Base-by-base conservation (phyloP, 2,888 invertebrate species). In the Eledone cirrhosa region DNA sequence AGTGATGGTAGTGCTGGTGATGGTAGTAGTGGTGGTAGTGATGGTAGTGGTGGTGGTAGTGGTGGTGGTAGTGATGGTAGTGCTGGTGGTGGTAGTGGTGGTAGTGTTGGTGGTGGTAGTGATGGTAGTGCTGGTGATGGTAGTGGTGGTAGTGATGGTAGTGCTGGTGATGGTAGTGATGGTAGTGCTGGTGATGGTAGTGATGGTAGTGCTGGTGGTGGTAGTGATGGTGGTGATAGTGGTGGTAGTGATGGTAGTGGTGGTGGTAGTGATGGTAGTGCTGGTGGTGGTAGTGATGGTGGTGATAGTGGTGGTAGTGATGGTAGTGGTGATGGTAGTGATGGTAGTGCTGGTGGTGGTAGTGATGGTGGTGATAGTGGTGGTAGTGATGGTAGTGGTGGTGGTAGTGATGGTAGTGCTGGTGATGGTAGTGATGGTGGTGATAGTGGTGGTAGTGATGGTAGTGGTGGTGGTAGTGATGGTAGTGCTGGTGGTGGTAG, bases 1-100 rank as follows among this genome's bases (percentile, higher is more conserved):
- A 59, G 59, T 59, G n/a, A n/a, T 59, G n/a, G 59, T 59, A 59
- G 59, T 59, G n/a, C 19, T 59, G n/a, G 59, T 59, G n/a, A n/a
- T 59, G n/a, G 59, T 59, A 59, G 59, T 59, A 59, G 59, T 59
- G n/a, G 59, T 59, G n/a, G 59, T 59, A 59, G 59, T 59, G n/a
- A n/a, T 59, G n/a, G 59, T 59, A 59, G 59, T 59, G n/a, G n/a
- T 59, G n/a, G 59, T 59, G n/a, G 59, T 59, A 59, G 59, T 59
- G n/a, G 59, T 59, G n/a, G 59, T 59, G n/a, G 59, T 59, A 59
- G 59, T 59, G n/a, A n/a, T 59, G n/a, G 59, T 59, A 59, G n/a
- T 59, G n/a, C n/a, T n/a, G n/a, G n/a, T n/a, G n/a, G n/a, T n/a
- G n/a, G n/a, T n/a, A n/a, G n/a, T n/a, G n/a, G n/a, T n/a, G n/a